Base-by-base conservation (phyloP, 2,888 invertebrate species). In the Calliscelio sp. region DNA sequence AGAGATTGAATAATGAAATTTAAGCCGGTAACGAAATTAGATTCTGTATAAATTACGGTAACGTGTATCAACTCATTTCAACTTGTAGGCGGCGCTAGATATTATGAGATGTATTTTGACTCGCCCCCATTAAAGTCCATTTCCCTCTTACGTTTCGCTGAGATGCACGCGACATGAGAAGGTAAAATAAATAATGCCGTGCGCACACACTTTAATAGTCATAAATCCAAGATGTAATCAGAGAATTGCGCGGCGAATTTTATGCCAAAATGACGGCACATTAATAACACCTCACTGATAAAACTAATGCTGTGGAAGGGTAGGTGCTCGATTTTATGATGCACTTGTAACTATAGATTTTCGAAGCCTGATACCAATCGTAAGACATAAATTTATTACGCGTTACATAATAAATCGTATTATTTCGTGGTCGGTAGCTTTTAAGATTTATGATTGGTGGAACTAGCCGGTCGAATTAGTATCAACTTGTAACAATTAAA, bases 171-270 rank as follows among this genome's bases (percentile, higher is more conserved):
- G 79, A 84, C 81, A 81, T 78, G 86, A 81, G 81, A 80, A 65
- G 75, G 79, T 80, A 73, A 81, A 80, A 75, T 84, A 84, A 84
- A 86, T 86, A 84, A 84, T 75, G 73, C 78, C 70, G 61, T 44
- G 82, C 79, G 71, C 81, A 73, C 80, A 79, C 78, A 84, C 86
- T 84, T 87, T 78, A 85, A 87, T 82, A 86, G 80, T 82, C 85
- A 80, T 88, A 89, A 87, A 88, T 89, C 68, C 59, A 22, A 83
- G 83, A 86, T 85, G 87, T 86, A 88, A 88, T 88, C 87, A 88
- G 87, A 87, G 87, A 87, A 87, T 88, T 86, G 87, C 86, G 87
- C 86, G 78, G 84, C 55, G 70, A 68, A 81, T 79, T 78, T 70
- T 74, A 81, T 68, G 81, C 66, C 63, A 53, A 77, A 73, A 68